These are phyloP conservation scores for Caenorhabditis sp. DNA, from an alignment of 2,888 invertebrate species.

Conservation along the genomic window DNA sequence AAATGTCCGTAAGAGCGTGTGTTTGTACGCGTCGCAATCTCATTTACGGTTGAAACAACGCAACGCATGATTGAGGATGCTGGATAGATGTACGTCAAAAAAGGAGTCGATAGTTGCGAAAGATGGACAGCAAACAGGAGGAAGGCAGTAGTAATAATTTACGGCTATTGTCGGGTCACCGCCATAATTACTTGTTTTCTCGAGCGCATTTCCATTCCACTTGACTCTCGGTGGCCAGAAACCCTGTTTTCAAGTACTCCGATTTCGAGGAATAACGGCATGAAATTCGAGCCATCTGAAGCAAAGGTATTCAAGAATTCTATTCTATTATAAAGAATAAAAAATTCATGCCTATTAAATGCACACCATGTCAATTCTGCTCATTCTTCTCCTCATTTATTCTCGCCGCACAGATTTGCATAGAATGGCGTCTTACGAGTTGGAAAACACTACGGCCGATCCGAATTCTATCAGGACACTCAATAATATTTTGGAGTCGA, in stretches of 20 bases:
- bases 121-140: no score
- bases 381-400: conserved; percentile 9
- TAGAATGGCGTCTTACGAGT: conserved; percentile 17
- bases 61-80: no score
- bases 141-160: no score
- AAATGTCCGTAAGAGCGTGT: no score
- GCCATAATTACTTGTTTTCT: neutral
- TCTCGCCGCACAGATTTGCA: conserved; percentile 17
- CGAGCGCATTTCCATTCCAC: neutral
- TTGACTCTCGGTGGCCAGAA: conserved; percentile 7
- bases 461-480: conserved; percentile 48
- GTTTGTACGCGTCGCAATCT: no score
- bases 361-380: conserved; percentile 11
- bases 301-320: conserved; percentile 40
- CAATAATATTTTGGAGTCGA: conserved; percentile 53
- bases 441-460: conserved; percentile 40
- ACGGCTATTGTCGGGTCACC: neutral
- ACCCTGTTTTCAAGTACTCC: conserved; percentile 45
- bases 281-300: conserved; percentile 25
- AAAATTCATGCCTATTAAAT: conserved; percentile 9
- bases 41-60: no score
- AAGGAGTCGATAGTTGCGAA: no score
- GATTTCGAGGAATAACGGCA: conserved; percentile 29
- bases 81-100: no score
- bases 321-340: no score